Evolutionary conservation across 2,113 vertebrate genomes (phyloP).

Genomic region (Seriola quinqueradiata): DNA sequence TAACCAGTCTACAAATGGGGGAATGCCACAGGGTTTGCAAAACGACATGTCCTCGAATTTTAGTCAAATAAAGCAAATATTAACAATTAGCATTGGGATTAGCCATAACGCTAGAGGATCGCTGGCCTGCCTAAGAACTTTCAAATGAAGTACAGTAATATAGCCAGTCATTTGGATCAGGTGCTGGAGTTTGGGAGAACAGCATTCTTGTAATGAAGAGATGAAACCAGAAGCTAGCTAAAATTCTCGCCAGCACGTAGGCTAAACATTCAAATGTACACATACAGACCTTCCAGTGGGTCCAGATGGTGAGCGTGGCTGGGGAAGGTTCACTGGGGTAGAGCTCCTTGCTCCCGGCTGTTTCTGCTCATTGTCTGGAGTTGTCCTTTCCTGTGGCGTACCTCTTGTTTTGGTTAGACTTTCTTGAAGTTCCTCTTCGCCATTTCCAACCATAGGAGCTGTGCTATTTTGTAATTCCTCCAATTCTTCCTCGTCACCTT

Average conservation of each 20-base stretch:
- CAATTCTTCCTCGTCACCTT: conserved; percentile 51
- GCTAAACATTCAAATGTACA: background rate
- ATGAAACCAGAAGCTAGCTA: background rate
- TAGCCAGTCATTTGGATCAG: background rate
- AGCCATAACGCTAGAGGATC: background rate
- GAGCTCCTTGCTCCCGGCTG: conserved; percentile 56
- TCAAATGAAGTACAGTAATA: background rate
- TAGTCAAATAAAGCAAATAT: background rate
- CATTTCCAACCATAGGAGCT: conserved; percentile 52
- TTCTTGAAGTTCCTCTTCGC: conserved; percentile 52
- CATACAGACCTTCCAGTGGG: conserved; percentile 78
- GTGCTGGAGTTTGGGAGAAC: background rate
- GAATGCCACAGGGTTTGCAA: background rate
- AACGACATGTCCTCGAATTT: background rate
- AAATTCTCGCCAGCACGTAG: background rate
- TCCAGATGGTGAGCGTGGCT: conserved; percentile 48
- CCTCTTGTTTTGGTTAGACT: conserved; percentile 63
- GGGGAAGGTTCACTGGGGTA: conserved; percentile 60
- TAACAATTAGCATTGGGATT: background rate
- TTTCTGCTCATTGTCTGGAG: conserved; percentile 68
- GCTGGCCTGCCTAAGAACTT: conserved; percentile 8
- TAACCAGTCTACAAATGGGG: background rate
- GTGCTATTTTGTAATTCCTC: conserved; percentile 45
- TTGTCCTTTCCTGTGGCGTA: conserved; percentile 62
- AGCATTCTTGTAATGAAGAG: background rate